Base-by-base conservation (phyloP, 2,797 vertebrate species). In the Sebastes flavidus region DNA sequence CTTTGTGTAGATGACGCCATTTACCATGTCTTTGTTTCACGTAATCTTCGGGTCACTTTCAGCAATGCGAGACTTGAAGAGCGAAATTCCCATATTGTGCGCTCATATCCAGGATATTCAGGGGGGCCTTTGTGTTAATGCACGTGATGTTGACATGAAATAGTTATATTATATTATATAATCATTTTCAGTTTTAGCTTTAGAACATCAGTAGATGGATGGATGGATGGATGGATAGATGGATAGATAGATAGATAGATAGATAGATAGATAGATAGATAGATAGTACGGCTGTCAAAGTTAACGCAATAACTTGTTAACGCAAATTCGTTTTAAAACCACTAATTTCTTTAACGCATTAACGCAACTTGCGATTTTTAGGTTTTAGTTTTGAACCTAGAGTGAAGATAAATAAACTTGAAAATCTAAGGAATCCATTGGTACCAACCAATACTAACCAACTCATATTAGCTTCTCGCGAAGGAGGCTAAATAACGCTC, bases 1-100 rank as follows among this genome's bases (percentile, higher is more conserved):
- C 90, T 93, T 90, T 91, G 90, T 81, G 88, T 20, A 72, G 87
- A 89, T 84, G 85, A 90, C 81, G 89, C 68, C 92, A 91, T 95
- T 94, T 93, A 75, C 72, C 29, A 4, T 0, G 27, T 65, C 90
- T 94, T 94, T 94, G 93, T 93, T 91, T 93, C 88, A 42, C 70
- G 1, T 86, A 86, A 92, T 92, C 90, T 89, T 1, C 49, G 60
- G 89, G 91, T 93, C 90, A 89, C 85, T 87, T 90, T 89, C 70
- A 58, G 75, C 72, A 42, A 24, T 42, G 72, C 24, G n/a, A 78
- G 36, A 72, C 65, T 75, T 32, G 65, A 77, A 73, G 81, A 80
- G 78, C 18, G 52, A 22, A 59, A 84, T 82, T 84, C 77, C 42
- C 72, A 46, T 62, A 80, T 32, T 60, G 54, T 18, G 52, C 10